A percentile compares a stretch with the other conserved stretches of the same genome.
phyloP scores from a whole-genome alignment of 2,797 vertebrate species.

The Poeciliopsis turneri region DNA sequence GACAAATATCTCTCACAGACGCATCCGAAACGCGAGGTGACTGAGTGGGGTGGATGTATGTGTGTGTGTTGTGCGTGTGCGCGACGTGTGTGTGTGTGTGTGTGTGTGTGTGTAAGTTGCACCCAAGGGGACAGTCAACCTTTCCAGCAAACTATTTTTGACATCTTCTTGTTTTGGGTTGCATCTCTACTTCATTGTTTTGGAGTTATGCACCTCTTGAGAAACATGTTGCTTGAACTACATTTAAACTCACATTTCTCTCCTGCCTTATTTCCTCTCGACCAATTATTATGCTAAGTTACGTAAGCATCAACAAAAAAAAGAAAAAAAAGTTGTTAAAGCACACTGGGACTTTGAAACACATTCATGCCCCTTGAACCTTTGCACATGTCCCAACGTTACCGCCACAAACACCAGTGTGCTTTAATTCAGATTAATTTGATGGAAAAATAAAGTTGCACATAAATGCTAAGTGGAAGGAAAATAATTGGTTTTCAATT shows the following conservation, averaged over 20 bases:
- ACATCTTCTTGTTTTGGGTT: conserved; percentile 52
- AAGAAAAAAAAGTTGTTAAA: no score
- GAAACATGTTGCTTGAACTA: background rate
- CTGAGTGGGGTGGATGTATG: conserved; percentile 22
- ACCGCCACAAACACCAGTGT: background rate
- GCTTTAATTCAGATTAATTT: background rate
- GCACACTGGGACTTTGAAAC: background rate
- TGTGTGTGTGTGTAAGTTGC: conserved; percentile 17
- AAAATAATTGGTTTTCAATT: background rate
- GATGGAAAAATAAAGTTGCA: background rate
- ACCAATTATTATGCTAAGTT: background rate
- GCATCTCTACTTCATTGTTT: conserved; percentile 39
- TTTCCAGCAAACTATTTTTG: conserved; percentile 53
- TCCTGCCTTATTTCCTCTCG: background rate
- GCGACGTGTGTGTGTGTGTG: conserved; percentile 1
- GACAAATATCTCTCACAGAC: conserved; percentile 59
- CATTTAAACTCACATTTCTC: background rate
- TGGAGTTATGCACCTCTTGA: conserved; percentile 25
- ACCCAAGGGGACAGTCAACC: conserved; percentile 58
- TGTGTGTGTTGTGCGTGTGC: no score
- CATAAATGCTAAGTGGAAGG: background rate
- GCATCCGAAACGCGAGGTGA: conserved; percentile 22
- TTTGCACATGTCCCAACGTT: background rate
- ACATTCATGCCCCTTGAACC: background rate
- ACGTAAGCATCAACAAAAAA: background rate